Base-by-base conservation (phyloP, 2,888 invertebrate genomes). In the Parapristionchus giblindavisi region DNA sequence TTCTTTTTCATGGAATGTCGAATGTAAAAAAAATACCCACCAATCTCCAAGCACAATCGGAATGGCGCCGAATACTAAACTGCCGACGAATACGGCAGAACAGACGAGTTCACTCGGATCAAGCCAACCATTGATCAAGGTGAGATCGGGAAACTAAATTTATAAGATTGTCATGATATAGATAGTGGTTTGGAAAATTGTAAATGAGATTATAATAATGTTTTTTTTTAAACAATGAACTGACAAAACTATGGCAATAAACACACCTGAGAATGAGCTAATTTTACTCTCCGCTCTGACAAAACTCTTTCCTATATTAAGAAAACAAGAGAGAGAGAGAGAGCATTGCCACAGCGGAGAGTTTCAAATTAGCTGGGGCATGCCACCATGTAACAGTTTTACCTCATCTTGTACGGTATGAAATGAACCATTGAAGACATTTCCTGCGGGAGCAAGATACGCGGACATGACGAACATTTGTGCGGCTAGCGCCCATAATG, bases 401-500 rank as follows among this genome's bases (percentile, higher is more conserved):
- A 71, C 70, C 56, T 71, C 70, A 29, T 54, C 70, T n/a, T 54
- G 70, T 17, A 56, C 40, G 17, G 56, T 71, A 2, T 1, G 4
- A 21, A 71, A 71, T 14, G 29, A 24, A 38, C 56, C 70, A 32
- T 43, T 43, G 1, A 71, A 29, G 2, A 56, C 21, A 29, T 54
- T 56, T 32, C 29, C 29, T 29, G 34, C 56, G 27, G 70, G 56
- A 8, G 70, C 56, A 40, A 71, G 70, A 56, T 71, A 71, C 6
- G 70, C 70, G 1, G 70, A 29, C 70, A 71, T 71, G 0, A 71
- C 70, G 32, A 27, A 71, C 38, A 71, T 54, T 40, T 71, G 70
- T 29, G 70, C 70, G 17, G 38, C 36, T 4, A 71, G 54, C 8
- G 17, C 70, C 70, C 70, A 71, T 71, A 32, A 43, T 6, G 56